Conservation (phyloP, 2,797 vertebrate genomes). For the Tamandua tetradactyla region DNA sequence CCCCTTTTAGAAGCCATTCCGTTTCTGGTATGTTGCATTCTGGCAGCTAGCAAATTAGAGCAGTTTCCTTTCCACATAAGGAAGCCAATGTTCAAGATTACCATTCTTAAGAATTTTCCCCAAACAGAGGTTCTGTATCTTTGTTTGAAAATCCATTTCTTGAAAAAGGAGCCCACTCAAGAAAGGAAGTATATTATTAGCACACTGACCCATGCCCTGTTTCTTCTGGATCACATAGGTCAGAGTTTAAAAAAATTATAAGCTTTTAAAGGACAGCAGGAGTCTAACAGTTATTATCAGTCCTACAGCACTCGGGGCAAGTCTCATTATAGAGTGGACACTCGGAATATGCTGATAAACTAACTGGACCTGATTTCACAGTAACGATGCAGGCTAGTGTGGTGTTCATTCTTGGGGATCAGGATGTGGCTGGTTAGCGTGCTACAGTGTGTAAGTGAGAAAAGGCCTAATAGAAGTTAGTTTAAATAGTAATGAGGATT, state of each 20-base stretch:
- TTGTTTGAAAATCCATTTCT: neutral
- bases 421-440: neutral
- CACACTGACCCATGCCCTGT: neutral
- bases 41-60: no score
- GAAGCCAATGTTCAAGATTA: neutral
- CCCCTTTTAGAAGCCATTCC: no score
- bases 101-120: neutral
- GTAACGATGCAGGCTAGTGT: neutral
- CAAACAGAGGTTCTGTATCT: neutral
- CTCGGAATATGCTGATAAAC: neutral
- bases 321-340: neutral
- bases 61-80: neutral
- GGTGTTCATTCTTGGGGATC: neutral
- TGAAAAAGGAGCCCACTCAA: neutral
- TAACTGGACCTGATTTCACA: neutral
- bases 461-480: neutral
- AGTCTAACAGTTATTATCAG: neutral
- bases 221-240: neutral
- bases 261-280: neutral
- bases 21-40: no score
- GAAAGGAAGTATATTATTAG: neutral
- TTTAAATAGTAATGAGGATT: conserved; percentile 12
- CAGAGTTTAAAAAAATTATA: neutral
- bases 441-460: neutral
- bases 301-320: neutral